phyloP scores from a whole-genome alignment of 2,797 vertebrate genomes.

The Sebastes diaconus region DNA sequence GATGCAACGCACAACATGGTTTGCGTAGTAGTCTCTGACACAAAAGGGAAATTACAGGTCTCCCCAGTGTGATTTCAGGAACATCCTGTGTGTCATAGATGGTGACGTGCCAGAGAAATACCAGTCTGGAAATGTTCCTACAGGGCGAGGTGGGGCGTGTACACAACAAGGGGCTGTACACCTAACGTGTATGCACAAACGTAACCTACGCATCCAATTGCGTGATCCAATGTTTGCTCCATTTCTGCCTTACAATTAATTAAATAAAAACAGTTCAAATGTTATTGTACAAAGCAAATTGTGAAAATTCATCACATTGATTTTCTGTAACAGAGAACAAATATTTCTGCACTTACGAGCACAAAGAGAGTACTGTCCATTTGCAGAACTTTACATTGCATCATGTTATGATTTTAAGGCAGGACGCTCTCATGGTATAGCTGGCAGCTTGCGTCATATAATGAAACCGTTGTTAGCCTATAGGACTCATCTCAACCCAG shows the following conservation, averaged over 20 bases:
- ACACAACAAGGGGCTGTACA: neutral
- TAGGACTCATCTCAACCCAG: conserved; percentile 6
- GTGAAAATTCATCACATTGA: neutral
- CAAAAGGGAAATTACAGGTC: conserved; percentile 24
- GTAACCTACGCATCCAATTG: conserved; percentile 9
- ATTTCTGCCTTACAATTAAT: neutral
- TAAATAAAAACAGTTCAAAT: neutral
- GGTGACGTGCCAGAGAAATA: conserved; percentile 31
- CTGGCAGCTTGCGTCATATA: conserved; percentile 1
- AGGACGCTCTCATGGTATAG: neutral
- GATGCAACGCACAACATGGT: conserved; percentile 11
- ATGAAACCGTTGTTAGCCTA: conserved; percentile 1
- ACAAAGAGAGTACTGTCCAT: neutral
- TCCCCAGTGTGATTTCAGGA: neutral
- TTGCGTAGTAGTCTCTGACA: conserved; percentile 13
- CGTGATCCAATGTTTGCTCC: neutral
- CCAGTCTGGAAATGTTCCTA: conserved; percentile 39
- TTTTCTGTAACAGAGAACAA: neutral
- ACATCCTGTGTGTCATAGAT: conserved; percentile 54
- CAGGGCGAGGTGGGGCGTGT: conserved; percentile 37
- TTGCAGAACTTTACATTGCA: neutral
- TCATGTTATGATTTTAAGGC: conserved; percentile 16
- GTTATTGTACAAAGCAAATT: neutral
- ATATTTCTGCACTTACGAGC: neutral
- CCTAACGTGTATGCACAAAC: neutral